A percentile compares a stretch with the other conserved stretches of the same genome.
phyloP scores from a whole-genome alignment of 2,113 vertebrate genomes.

The Xenotilapia flavipinnis region DNA sequence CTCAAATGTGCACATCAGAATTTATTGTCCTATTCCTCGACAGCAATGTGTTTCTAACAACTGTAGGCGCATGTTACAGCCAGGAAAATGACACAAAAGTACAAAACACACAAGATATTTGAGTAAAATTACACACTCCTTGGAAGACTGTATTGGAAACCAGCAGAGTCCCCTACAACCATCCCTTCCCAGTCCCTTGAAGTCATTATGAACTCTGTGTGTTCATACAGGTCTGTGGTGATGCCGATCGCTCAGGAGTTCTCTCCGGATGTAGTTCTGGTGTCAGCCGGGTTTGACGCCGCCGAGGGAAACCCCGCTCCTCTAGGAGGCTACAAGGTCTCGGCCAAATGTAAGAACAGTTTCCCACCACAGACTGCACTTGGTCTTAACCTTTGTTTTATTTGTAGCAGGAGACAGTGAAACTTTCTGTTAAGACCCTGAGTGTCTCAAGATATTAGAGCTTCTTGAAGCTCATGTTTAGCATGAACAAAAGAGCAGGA shows the following conservation, averaged over 20 bases:
- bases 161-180: neutral
- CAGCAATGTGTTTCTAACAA: neutral
- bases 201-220: neutral
- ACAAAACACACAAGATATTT: neutral
- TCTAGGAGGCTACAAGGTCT: conserved; percentile 91
- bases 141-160: neutral
- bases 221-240: conserved; percentile 81
- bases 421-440: neutral
- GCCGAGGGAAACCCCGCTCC: conserved; percentile 87
- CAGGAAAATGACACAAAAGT: neutral
- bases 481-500: neutral
- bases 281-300: conserved; percentile 92
- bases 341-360: conserved; percentile 85
- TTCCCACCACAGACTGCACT: neutral
- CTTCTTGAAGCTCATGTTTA: conserved; percentile 12
- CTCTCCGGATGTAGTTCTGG: conserved; percentile 87
- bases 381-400: neutral
- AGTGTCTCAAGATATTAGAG: conserved; percentile 7
- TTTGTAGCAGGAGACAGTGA: neutral
- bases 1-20: neutral
- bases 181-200: neutral
- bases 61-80: neutral
- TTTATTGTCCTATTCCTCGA: neutral
- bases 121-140: neutral
- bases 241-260: conserved; percentile 94